Evolutionary conservation across 2,113 vertebrate species (phyloP).

Genomic region (Brachyhypopomus gauderio): DNA sequence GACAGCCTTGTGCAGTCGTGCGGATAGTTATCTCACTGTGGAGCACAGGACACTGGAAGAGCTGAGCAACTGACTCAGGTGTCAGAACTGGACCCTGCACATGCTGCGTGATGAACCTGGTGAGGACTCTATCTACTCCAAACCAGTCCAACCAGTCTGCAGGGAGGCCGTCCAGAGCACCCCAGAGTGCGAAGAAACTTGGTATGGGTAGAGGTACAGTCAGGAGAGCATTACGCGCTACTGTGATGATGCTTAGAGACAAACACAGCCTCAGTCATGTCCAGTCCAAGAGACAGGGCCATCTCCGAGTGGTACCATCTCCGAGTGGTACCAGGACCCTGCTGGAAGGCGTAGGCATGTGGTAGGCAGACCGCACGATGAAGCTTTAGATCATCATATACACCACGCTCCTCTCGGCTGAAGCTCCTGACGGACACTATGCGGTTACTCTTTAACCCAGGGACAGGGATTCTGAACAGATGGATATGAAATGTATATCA

Average conservation of each 20-base stretch:
- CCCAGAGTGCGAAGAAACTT: slow-evolving; percentile 3
- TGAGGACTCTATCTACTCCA: neutral
- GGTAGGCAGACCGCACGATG: slow-evolving; percentile 33
- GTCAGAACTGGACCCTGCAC: neutral
- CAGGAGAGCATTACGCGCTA: slow-evolving; percentile 12
- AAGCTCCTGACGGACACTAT: slow-evolving; percentile 29
- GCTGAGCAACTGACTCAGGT: neutral
- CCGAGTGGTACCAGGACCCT: neutral
- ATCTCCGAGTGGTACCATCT: neutral
- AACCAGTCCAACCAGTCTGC: neutral
- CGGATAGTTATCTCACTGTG: neutral
- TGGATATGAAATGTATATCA: slow-evolving; percentile 27
- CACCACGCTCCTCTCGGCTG: slow-evolving; percentile 17
- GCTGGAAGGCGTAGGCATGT: slow-evolving; percentile 18
- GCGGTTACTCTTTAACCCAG: slow-evolving; percentile 6
- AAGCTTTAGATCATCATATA: slow-evolving; percentile 45
- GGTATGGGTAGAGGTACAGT: neutral
- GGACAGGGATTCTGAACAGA: neutral
- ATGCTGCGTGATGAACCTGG: neutral
- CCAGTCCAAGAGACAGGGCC: slow-evolving; percentile 23
- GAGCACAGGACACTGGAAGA: neutral
- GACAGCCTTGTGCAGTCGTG: neutral
- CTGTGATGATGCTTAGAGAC: slow-evolving; percentile 30
- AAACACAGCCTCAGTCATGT: slow-evolving; percentile 22
- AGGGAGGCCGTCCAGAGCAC: neutral